phyloP scores from a whole-genome alignment of 2,888 invertebrate species.

The Cancer borealis region DNA sequence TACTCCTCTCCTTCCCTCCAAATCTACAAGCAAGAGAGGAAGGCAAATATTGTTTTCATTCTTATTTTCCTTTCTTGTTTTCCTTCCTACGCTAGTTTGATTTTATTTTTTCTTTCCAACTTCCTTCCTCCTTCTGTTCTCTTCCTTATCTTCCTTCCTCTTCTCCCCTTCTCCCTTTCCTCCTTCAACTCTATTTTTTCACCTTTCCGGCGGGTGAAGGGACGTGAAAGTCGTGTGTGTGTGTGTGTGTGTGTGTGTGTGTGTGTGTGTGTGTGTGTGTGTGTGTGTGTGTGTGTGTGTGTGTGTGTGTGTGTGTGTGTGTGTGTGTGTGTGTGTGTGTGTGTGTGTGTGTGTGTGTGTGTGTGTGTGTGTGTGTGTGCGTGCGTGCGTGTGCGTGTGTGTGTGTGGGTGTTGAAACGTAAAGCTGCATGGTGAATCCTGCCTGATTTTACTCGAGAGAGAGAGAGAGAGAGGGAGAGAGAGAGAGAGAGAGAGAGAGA shows the following conservation, averaged over 20 bases:
- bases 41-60: neutral
- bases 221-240: too few species aligned
- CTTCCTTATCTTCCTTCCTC: too few species aligned
- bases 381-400: neutral
- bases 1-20: neutral
- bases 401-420: neutral
- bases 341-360: constrained; percentile 16
- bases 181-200: too few species aligned
- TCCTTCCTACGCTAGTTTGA: neutral
- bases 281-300: too few species aligned
- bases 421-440: too few species aligned
- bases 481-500: constrained; percentile 37
- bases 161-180: too few species aligned
- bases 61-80: neutral
- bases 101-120: neutral
- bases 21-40: neutral
- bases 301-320: neutral
- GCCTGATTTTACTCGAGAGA: too few species aligned
- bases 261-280: neutral
- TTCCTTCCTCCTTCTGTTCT: too few species aligned
- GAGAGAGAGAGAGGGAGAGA: constrained; percentile 26
- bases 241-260: neutral
- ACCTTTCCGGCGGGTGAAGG: too few species aligned
- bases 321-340: constrained; percentile 1
- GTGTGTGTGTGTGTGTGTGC: constrained; percentile 11